These are phyloP conservation scores for Sceloporus tristichus DNA, from an alignment of 2,113 vertebrate genomes.

Conservation along the genomic window DNA sequence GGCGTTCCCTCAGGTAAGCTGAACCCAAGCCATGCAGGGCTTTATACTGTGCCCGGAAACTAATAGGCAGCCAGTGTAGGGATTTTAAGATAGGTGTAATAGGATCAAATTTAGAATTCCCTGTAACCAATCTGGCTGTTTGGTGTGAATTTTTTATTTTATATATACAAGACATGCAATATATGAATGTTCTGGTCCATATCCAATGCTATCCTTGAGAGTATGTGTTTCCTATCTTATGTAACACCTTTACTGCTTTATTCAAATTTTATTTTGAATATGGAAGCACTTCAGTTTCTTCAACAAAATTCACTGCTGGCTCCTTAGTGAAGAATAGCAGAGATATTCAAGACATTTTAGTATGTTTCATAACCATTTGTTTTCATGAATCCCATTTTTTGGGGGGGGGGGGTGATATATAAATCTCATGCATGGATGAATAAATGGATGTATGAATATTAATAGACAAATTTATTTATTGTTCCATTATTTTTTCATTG, in stretches of 20 bases:
- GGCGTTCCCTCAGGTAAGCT: too few species aligned
- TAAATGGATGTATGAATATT: background rate
- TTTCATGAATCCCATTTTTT: background rate
- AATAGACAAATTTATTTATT: too few species aligned
- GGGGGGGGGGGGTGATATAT: too few species aligned
- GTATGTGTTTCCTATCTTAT: background rate
- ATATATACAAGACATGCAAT: background rate
- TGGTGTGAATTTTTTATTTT: background rate
- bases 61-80: too few species aligned
- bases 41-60: too few species aligned
- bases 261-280: background rate
- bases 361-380: background rate
- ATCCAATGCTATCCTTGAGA: background rate
- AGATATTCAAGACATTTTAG: background rate
- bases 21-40: too few species aligned
- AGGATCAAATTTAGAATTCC: too few species aligned
- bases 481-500: background rate
- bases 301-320: background rate
- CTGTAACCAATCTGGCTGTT: too few species aligned
- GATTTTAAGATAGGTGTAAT: too few species aligned
- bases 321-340: background rate
- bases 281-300: background rate
- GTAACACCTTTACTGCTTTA: background rate
- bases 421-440: too few species aligned
- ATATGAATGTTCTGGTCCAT: background rate